Evolutionary conservation across 2,888 invertebrate species (phyloP).

Genomic region (Furcula furcula): DNA sequence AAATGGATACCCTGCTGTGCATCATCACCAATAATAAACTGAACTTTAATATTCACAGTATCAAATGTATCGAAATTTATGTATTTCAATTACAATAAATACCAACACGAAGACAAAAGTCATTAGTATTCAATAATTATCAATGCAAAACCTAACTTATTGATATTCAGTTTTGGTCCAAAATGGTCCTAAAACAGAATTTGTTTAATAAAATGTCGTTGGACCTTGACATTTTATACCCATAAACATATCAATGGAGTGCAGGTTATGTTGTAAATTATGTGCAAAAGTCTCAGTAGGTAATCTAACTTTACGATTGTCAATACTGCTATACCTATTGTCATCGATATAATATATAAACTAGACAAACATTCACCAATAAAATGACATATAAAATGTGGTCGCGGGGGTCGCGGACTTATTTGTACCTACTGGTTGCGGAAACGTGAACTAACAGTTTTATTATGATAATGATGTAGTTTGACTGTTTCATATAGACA

Average conservation of each 20-base stretch:
- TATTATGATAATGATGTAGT: too few relatives aligned
- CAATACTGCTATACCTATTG: too few relatives aligned
- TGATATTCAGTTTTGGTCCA: not conserved
- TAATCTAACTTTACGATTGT: too few relatives aligned
- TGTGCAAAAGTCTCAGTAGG: too few relatives aligned
- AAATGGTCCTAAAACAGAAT: not conserved
- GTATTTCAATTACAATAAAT: not conserved
- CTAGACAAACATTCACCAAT: too few relatives aligned
- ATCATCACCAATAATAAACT: not conserved
- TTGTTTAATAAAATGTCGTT: not conserved
- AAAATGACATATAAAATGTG: too few relatives aligned
- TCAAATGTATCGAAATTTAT: not conserved
- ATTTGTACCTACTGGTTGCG: too few relatives aligned
- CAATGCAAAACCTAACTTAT: not conserved
- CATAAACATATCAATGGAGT: not conserved
- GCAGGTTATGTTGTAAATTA: not conserved
- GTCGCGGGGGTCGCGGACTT: too few relatives aligned
- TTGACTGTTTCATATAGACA: too few relatives aligned
- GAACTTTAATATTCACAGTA: not conserved
- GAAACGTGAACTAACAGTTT: too few relatives aligned
- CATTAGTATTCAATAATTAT: not conserved
- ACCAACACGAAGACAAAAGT: not conserved
- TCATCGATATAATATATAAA: too few relatives aligned
- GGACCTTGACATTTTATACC: not conserved
- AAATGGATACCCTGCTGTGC: too few relatives aligned